phyloP scores from a whole-genome alignment of 2,113 vertebrate genomes.

The Phaetusa simplex region DNA sequence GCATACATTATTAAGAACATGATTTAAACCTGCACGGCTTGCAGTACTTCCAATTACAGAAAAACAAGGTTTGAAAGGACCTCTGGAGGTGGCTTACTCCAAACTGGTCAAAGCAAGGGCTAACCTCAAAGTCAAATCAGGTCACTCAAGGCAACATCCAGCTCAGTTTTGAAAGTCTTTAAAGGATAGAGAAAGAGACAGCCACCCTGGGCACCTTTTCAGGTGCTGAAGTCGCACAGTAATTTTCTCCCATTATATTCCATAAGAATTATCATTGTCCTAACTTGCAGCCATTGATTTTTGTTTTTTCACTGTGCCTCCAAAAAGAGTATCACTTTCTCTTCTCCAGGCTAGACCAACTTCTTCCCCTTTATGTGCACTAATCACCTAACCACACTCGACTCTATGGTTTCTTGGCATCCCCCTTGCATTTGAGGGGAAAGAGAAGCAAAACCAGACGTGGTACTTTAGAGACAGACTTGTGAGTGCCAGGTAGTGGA shows the following conservation, averaged over 20 bases:
- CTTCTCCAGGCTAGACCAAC: not conserved
- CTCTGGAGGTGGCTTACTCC: not conserved
- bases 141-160: not conserved
- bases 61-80: not conserved
- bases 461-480: not conserved
- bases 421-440: not conserved
- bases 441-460: not conserved
- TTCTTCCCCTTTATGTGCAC: rapidly evolving
- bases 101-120: not conserved
- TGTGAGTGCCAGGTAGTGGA: not conserved
- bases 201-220: not conserved
- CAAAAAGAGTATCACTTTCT: not conserved
- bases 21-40: not conserved
- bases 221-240: not conserved
- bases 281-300: not conserved
- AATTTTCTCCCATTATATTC: not conserved
- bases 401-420: not conserved
- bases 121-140: not conserved
- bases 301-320: not conserved
- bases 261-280: not conserved
- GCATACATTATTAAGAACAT: not conserved
- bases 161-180: not conserved
- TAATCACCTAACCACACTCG: not conserved
- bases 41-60: not conserved
- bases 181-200: not conserved